Evolutionary conservation across 1,140 invertebrate species (phyloP).

Genomic region (Drosophila subobscura): DNA sequence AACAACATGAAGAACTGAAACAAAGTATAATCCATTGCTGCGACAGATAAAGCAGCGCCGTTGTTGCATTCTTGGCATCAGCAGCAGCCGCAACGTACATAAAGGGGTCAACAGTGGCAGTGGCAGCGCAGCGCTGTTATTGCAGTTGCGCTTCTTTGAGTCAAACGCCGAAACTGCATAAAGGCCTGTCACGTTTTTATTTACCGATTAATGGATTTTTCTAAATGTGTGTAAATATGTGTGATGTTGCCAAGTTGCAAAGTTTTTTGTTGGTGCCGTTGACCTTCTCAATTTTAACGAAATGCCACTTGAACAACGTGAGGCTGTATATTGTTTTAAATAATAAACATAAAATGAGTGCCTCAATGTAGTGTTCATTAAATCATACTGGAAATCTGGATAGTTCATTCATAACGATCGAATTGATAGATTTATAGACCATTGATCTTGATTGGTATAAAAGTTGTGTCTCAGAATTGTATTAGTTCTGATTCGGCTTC

Average conservation of each 20-base stretch:
- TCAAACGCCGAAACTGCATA: neutral
- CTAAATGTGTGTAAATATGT: conserved; percentile 1
- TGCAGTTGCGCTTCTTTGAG: conserved; percentile 4
- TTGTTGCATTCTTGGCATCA: neutral
- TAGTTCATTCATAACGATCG: too few relatives aligned
- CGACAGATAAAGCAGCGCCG: too few relatives aligned
- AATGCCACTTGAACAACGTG: conserved; percentile 11
- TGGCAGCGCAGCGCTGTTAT: neutral
- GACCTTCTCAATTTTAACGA: conserved; percentile 23
- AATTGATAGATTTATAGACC: too few relatives aligned
- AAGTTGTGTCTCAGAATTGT: too few relatives aligned
- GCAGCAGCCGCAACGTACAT: neutral
- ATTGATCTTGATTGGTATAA: too few relatives aligned
- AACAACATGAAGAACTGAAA: neutral
- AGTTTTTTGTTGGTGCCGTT: conserved; percentile 16
- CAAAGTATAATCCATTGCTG: neutral
- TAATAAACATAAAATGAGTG: too few relatives aligned
- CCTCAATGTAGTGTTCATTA: too few relatives aligned
- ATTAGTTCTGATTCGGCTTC: too few relatives aligned
- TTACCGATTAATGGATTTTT: conserved; percentile 23
- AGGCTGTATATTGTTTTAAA: neutral
- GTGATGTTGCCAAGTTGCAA: neutral
- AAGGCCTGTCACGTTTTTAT: conserved; percentile 16
- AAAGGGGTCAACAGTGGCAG: neutral
- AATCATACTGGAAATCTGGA: too few relatives aligned